Percentiles rank a stretch among this genome's conserved stretches.
phyloP scores from a whole-genome alignment of 1,140 invertebrate genomes.

The Drosophila biarmipes region DNA sequence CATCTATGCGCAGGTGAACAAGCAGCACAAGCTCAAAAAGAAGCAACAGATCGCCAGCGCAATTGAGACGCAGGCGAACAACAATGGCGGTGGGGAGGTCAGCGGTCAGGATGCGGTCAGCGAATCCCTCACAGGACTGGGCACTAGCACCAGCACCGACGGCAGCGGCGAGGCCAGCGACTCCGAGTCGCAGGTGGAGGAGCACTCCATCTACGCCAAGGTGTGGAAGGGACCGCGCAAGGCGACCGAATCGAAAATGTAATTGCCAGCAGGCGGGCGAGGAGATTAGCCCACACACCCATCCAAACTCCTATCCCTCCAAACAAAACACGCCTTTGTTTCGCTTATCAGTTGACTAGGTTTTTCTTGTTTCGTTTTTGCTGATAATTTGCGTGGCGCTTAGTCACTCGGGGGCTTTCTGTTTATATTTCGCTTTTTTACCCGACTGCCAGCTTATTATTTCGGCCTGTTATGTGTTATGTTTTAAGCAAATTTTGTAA shows the following conservation, averaged over 20 bases:
- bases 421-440: constrained; percentile 3
- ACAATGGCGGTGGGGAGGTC: constrained; percentile 20
- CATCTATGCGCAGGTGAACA: constrained; percentile 83
- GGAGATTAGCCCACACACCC: constrained; percentile 12
- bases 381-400: constrained; percentile 11
- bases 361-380: constrained; percentile 8
- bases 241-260: constrained; percentile 84
- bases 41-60: constrained; percentile 27
- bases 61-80: constrained; percentile 8
- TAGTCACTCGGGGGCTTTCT: neutral
- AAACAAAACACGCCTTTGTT: constrained; percentile 2
- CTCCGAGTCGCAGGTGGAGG: constrained; percentile 55
- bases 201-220: constrained; percentile 83
- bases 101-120: constrained; percentile 10
- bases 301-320: neutral
- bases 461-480: neutral
- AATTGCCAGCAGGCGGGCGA: constrained; percentile 37
- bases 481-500: neutral
- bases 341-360: constrained; percentile 1
- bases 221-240: constrained; percentile 84
- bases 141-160: constrained; percentile 5
- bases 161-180: constrained; percentile 28
- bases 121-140: constrained; percentile 21
- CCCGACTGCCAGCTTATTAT: neutral
- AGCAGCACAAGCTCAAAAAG: constrained; percentile 80